These are phyloP conservation scores for Luehdorfia chinensis DNA, from an alignment of 1,140 invertebrate genomes.

Conservation along the genomic window DNA sequence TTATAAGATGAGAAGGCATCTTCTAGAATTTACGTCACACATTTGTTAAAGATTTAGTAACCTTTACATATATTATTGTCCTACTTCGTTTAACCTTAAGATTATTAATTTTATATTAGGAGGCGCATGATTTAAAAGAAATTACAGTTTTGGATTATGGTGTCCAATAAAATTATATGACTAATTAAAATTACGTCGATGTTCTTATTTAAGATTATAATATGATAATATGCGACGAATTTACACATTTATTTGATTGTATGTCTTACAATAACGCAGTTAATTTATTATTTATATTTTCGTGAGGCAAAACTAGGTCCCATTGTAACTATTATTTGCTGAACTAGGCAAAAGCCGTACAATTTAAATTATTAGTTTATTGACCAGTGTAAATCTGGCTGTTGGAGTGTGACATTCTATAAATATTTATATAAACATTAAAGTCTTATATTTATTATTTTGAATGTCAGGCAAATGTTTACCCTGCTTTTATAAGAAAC, in stretches of 20 bases:
- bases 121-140: conserved; percentile 1
- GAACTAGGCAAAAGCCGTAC: conserved; percentile 35
- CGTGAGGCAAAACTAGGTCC: conserved; percentile 65
- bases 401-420: conserved; percentile 17
- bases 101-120: conserved; percentile 2
- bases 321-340: conserved; percentile 42
- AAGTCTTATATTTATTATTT: conserved; percentile 41
- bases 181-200: too few species aligned
- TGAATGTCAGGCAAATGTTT: conserved; percentile 61
- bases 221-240: conserved; percentile 2
- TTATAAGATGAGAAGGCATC: too few species aligned
- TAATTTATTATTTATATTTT: conserved; percentile 29
- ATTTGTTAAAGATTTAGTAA: too few species aligned
- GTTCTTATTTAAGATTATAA: neutral
- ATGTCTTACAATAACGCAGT: conserved; percentile 24
- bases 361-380: conserved; percentile 20
- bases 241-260: conserved; percentile 14
- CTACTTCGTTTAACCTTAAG: conserved; percentile 2
- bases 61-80: conserved; percentile 19
- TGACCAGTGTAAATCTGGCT: conserved; percentile 30
- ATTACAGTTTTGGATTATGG: neutral
- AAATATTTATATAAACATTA: conserved; percentile 26
- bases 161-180: conserved; percentile 1
- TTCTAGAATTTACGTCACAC: too few species aligned
- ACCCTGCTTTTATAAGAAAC: conserved; percentile 65